Base-by-base conservation (phyloP, 2,113 vertebrate species). In the Cephalopholis sonnerati region DNA sequence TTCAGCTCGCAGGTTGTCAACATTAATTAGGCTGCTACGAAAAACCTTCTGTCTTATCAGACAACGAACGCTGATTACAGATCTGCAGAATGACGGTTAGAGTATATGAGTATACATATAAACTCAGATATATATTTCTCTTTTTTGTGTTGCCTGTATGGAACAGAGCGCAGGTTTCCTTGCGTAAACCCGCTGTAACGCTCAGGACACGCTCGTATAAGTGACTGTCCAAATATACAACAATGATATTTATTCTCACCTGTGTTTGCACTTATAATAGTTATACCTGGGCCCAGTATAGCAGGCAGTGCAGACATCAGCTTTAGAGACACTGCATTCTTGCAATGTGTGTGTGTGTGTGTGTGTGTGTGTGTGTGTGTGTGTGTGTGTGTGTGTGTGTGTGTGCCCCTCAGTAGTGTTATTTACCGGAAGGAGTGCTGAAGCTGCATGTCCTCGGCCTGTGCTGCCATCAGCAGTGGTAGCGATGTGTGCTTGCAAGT, bases 361-460 rank as follows among this genome's bases (percentile, higher is more conserved):
- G 41, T 39, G 74, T 54, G 61, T 84, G 55, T 57, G 64, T 79
- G 76, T 50, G 77, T 32, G 41, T 58, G 64, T 44, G 68, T 32
- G 68, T 66, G 54, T 59, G 36, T 58, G 68, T 51, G 48, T 69
- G 74, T 53, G 50, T 44, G 29, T 44, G 72, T 64, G 57, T 18
- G n/a, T 44, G 51, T 73, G 29, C 46, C 71, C 69, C 73, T 76
- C 13, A 76, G 88, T 20, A 64, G 76, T 81, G 74, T 87, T 90
- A 78, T 88, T 88, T 88, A 90, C 79, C 16, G n/a, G 71, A 81
- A 76, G 75, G 74, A 87, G 39, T 91, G 92, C 87, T 89, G 87
- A 93, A 87, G 84, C 75, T 85, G 90, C 89, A 88, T 81, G 90
- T 91, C 82, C 75, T 84, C 81, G 25, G 62, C 68, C 68, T 53